Evolutionary conservation across 2,797 vertebrate species (phyloP), one percentile per base, ranked within the genome.

Genomic region (Chrysocyon brachyurus): DNA sequence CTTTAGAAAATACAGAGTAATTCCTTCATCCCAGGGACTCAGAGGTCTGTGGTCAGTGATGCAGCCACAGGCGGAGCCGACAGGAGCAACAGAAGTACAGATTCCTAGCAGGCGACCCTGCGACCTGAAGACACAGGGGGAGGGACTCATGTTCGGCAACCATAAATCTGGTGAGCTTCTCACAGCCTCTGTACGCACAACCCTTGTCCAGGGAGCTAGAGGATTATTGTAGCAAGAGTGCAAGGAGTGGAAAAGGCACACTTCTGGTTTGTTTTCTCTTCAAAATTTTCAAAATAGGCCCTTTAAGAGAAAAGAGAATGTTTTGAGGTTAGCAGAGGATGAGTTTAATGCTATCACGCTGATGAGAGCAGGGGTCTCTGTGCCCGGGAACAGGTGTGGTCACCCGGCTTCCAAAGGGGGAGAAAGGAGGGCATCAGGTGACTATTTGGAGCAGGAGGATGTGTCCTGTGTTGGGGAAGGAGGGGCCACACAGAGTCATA

Each of bases 121-220:
- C 40, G 40, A 46, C 31, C 40, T 10, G 72, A 7, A 5, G 24
- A 17, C 33, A 61, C 1, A 6, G 17, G 6, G 9, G 5, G 33
- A 7, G 33, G 24, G 33, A 19, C 5, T 11, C 79, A 7, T 17
- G 22, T 28, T 40, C 3, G 3, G 24, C 11, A 11, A 16, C 36
- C 1, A 1, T 17, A 8, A 28, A 17, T 6, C 19, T 1, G 5
- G 57, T 2, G 11, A 2, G 57, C 56, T 0, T 28, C 24, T 28
- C 56, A 2, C 5, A 3, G 33, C 15, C 26, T 57, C 79, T 3
- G 24, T 3, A 2, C 0, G n/a, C 7, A 8, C 9, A 4, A 46
- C 16, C 46, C 28, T 17, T 3, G 33, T 4, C 75, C 75, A 1
- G 15, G 0, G 63, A n/a, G 56, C 78, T 5, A 57, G n/a, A 16